Conservation (phyloP, 2,113 vertebrate genomes). For the Oreotrochilus melanogaster region DNA sequence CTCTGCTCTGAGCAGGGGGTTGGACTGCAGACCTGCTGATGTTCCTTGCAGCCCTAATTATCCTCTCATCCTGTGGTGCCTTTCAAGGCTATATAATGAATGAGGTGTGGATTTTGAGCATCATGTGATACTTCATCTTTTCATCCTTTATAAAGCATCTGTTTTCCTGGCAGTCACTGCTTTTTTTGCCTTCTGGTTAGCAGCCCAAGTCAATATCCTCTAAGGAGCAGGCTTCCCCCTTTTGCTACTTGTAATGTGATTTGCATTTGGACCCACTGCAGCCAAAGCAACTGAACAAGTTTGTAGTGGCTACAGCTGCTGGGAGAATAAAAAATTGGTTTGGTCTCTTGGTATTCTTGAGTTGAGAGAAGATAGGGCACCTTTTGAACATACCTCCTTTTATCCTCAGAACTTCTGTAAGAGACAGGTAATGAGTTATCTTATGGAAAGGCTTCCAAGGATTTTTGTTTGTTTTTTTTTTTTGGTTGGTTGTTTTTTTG, state of each 20-base stretch:
- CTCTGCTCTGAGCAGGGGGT: background rate
- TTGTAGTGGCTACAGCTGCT: background rate
- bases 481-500: too few relatives aligned
- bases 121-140: background rate
- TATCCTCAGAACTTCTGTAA: background rate
- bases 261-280: background rate
- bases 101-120: background rate
- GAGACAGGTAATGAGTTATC: background rate
- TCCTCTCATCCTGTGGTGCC: background rate
- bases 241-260: background rate
- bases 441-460: background rate
- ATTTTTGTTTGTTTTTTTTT: background rate
- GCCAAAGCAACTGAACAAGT: background rate
- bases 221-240: background rate
- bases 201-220: background rate
- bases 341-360: background rate
- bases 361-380: background rate
- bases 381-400: background rate
- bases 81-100: background rate
- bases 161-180: background rate
- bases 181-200: background rate
- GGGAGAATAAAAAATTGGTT: background rate
- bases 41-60: background rate
- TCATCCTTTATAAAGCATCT: background rate
- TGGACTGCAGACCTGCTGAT: background rate